phyloP scores from a whole-genome alignment of 2,888 invertebrate species.

The Oligia latruncula region DNA sequence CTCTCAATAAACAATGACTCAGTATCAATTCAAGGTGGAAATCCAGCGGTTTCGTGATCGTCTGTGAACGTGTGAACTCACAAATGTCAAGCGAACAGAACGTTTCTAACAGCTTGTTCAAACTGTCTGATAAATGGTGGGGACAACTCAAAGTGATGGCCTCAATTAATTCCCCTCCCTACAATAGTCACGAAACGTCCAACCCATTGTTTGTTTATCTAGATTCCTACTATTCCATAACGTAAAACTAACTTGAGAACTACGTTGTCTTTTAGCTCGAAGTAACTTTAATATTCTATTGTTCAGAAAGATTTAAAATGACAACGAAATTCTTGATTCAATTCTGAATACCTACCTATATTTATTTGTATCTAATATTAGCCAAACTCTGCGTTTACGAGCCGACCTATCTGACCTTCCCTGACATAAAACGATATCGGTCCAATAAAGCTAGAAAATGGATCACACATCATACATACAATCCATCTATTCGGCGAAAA shows the following conservation, averaged over 20 bases:
- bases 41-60: conserved; percentile 50
- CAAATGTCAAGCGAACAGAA: conserved; percentile 68
- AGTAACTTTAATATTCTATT: conserved; percentile 43
- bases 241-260: conserved; percentile 53
- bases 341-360: conserved; percentile 1
- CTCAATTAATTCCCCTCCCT: conserved; percentile 78
- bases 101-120: conserved; percentile 77
- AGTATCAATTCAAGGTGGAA: conserved; percentile 42
- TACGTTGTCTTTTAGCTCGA: conserved; percentile 35
- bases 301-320: conserved; percentile 26
- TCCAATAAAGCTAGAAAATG: conserved; percentile 37
- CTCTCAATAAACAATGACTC: conserved; percentile 36
- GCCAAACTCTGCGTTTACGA: conserved; percentile 8
- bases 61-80: conserved; percentile 63
- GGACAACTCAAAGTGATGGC: conserved; percentile 76
- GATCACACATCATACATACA: conserved; percentile 34
- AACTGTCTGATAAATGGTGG: conserved; percentile 76
- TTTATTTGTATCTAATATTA: conserved; percentile 16
- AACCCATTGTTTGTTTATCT: conserved; percentile 67
- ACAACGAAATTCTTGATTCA: conserved; percentile 19
- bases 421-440: conserved; percentile 36
- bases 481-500: conserved; percentile 46
- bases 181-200: conserved; percentile 75
- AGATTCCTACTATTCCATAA: conserved; percentile 54
- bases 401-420: conserved; percentile 28